Evolutionary conservation across 1,140 invertebrate genomes (phyloP), one percentile per base, ranked within the genome.

Genomic region (Lordiphosa mommai): DNA sequence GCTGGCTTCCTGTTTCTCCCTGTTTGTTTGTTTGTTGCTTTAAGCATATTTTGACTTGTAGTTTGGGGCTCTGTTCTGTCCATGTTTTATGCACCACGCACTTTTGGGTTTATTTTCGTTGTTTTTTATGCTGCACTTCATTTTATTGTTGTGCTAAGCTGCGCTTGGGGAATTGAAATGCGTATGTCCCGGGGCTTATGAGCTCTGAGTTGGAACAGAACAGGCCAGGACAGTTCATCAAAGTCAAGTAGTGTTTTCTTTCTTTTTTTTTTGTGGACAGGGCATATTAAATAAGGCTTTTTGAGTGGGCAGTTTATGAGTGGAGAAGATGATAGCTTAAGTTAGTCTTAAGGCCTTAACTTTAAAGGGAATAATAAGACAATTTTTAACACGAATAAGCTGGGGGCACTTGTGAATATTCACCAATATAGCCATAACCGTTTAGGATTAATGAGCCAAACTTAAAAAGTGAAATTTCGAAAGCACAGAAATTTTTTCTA

Each of bases 71-170:
- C n/a, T n/a, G n/a, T n/a, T n/a, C n/a, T n/a, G n/a, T n/a, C 40
- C 40, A 82, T 80, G 76, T 65, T 80, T 80, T 80, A 80, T 80
- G 76, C 71, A 61, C 76, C 50, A 71, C 66, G 61, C 71, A 76
- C 76, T 76, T 29, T 44, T 12, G 37, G 44, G 52, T 64, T 57
- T 52, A 48, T 68, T 48, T 56, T 46, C 38, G 61, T 53, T 70
- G 61, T 59, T 80, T 71, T 80, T 68, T 76, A 49, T 65, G 71
- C 71, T 80, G 76, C 76, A 80, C 76, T 82, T 80, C 76, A 82
- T 80, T 80, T 80, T 80, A 80, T 80, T 80, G 61, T 82, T 66
- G 65, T 44, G 66, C 76, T 82, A 80, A 80, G 76, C 76, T 82
- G 61, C 70, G 76, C 68, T 80, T 68, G 71, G 76, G 76, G 76